These are phyloP conservation scores for Carabus problematicus DNA, from an alignment of 2,888 invertebrate genomes.

Conservation along the genomic window DNA sequence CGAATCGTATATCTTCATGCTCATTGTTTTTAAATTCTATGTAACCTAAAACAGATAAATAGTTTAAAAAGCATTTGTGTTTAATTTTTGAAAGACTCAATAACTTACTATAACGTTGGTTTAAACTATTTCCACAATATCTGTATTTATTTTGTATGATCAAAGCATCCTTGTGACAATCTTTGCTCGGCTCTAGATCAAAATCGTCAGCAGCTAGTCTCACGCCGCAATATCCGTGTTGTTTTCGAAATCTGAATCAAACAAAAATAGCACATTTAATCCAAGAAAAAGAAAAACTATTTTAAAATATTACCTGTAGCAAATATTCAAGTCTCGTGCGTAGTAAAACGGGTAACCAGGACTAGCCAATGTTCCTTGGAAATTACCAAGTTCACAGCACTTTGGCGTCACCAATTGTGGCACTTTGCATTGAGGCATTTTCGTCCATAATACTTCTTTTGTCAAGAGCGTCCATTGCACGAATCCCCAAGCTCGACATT, in stretches of 20 bases:
- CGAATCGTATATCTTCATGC: constrained; percentile 56
- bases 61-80: too few species aligned
- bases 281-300: background rate
- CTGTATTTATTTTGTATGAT: constrained; percentile 53
- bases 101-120: constrained; percentile 55
- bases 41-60: constrained; percentile 50
- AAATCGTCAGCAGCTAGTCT: constrained; percentile 59
- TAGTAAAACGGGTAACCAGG: constrained; percentile 60
- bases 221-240: constrained; percentile 57
- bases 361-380: constrained; percentile 58
- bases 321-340: constrained; percentile 57
- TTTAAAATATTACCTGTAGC: constrained; percentile 57
- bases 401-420: constrained; percentile 41
- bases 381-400: constrained; percentile 53
- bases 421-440: constrained; percentile 47
- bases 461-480: constrained; percentile 37
- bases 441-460: constrained; percentile 46
- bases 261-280: constrained; percentile 33
- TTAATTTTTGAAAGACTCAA: background rate
- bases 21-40: constrained; percentile 53
- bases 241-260: constrained; percentile 56
- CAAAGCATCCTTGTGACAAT: constrained; percentile 60
- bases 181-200: constrained; percentile 56
- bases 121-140: constrained; percentile 58
- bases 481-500: constrained; percentile 23